Percentiles rank a stretch among this genome's conserved stretches.
Conservation (phyloP, 2,797 vertebrate genomes). For the Pantherophis vulpinus region DNA sequence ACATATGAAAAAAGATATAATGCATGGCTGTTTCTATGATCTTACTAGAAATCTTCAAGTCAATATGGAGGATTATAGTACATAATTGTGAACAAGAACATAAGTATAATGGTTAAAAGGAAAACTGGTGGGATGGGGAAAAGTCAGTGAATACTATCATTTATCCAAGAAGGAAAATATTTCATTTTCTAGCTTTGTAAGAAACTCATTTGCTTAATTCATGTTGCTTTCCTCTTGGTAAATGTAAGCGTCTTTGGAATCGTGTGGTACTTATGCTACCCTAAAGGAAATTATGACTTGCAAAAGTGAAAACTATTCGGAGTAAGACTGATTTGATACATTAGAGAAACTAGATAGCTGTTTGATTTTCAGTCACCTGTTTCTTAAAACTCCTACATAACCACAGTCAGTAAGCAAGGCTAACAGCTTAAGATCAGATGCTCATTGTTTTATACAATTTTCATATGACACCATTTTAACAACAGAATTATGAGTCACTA, state of each 20-base stretch:
- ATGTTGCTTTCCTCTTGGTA: slow-evolving; percentile 1
- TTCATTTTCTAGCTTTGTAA: background rate
- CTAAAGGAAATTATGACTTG: background rate
- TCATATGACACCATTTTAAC: background rate
- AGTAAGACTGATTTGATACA: background rate
- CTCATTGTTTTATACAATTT: background rate
- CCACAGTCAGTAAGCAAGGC: background rate
- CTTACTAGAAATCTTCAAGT: background rate
- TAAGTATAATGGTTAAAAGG: background rate
- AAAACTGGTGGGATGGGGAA: background rate
- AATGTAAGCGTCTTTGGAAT: background rate
- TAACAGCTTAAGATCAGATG: background rate
- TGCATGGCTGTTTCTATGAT: background rate
- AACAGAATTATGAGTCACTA: background rate
- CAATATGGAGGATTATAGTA: background rate
- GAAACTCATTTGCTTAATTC: background rate
- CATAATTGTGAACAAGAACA: background rate
- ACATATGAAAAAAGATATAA: background rate
- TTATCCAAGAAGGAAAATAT: background rate
- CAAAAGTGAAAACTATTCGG: slow-evolving; percentile 1
- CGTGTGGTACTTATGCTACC: slow-evolving; percentile 10
- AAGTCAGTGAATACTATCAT: background rate
- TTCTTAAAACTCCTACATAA: background rate
- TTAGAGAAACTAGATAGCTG: background rate
- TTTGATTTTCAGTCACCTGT: background rate